Base-by-base conservation (phyloP, 1,140 invertebrate genomes). In the Drosophila sulfurigaster region DNA sequence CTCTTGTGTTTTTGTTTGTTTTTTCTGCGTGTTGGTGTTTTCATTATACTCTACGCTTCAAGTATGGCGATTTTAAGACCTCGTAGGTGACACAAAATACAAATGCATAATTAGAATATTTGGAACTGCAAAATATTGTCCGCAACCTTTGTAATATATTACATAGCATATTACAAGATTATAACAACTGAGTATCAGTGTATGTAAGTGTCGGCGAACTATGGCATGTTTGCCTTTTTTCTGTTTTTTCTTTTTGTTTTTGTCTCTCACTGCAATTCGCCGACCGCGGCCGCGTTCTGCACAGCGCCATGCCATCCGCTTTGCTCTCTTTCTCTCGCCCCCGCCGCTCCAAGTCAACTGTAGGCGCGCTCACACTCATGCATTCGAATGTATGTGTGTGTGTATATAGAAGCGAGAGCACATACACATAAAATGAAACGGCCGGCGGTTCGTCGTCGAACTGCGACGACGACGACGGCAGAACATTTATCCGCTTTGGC, bases 1-100 rank as follows among this genome's bases (percentile, higher is more conserved):
- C 73, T 76, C 62, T 76, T 66, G 16, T 71, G 62, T 78, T 75
- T 76, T 69, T 78, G 76, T 78, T 71, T 78, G 60, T 67, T 60
- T 78, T 78, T 78, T 69, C 65, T 75, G 67, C 66, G 52, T 72
- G 73, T 45, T 70, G 57, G 71, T 75, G 72, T 75, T 71, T 78
- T 79, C 45, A 76, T 71, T 72, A 56, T 75, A 51, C 66, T 51
- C 72, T 74, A 10, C 25, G n/a, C 7, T 32, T 0, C 8, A 43
- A 32, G 0, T n/a, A 56, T 32, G 38, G 11, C 4, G 7, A 41
- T 16, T 46, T 49, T 13, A 16, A 15, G 20, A 62, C 25, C 11
- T 20, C n/a, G 0, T 60, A 56, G 52, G 65, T 25, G 41, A 57
- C 54, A 38, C 32, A 1, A n/a, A 2, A 38, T 2, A 38, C n/a